These are phyloP conservation scores for Calephelis virginiensis DNA, from an alignment of 1,140 invertebrate species.

Conservation along the genomic window DNA sequence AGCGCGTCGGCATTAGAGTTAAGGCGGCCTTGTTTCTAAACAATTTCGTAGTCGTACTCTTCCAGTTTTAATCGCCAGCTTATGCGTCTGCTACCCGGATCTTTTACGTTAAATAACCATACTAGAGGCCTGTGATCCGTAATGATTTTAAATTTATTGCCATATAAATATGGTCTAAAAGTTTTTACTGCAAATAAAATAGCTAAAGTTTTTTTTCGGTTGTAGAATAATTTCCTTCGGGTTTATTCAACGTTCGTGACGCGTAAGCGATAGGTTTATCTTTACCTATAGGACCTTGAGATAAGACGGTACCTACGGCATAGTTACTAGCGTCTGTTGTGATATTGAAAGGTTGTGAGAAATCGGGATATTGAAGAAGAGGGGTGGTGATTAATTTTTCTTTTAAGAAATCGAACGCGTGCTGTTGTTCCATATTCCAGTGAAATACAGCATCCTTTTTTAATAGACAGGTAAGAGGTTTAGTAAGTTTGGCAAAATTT, in stretches of 20 bases:
- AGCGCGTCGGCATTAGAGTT: not conserved
- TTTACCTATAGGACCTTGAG: conserved; percentile 30
- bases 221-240: conserved; percentile 6
- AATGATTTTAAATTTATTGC: no score
- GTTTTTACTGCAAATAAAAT: not conserved
- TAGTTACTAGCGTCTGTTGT: not conserved
- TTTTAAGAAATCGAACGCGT: conserved; percentile 25
- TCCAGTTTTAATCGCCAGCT: not conserved
- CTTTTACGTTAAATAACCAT: not conserved
- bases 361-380: conserved; percentile 29
- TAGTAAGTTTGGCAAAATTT: not conserved
- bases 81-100: not conserved
- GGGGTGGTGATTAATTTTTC: conserved; percentile 37
- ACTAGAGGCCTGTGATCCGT: not conserved
- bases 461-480: not conserved
- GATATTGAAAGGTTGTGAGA: no score
- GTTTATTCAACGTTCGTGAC: not conserved
- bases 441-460: not conserved
- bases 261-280: conserved; percentile 33
- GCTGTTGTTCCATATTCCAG: not conserved
- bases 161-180: not conserved
- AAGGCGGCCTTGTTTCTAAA: not conserved
- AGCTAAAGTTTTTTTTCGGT: not conserved
- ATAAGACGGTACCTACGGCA: conserved; percentile 26
- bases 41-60: no score